Evolutionary conservation across 2,113 vertebrate species (phyloP).

Genomic region (Poicephalus meyeri): DNA sequence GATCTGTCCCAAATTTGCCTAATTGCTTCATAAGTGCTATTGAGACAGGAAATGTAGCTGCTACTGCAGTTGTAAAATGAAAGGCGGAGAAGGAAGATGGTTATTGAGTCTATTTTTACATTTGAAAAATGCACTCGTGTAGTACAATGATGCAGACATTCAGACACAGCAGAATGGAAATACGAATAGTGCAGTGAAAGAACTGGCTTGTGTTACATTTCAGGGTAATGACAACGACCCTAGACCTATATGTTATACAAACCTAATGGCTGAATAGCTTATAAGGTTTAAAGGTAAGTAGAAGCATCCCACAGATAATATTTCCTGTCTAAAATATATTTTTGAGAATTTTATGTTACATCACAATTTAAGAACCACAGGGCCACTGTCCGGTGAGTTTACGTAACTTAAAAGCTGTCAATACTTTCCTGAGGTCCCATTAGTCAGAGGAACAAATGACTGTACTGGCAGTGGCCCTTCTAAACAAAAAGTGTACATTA

Average conservation of each 20-base stretch:
- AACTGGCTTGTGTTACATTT: not conserved
- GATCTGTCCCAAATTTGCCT: slow-evolving; percentile 49
- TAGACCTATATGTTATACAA: not conserved
- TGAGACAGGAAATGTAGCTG: slow-evolving; percentile 58
- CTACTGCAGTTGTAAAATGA: slow-evolving; percentile 47
- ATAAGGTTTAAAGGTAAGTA: not conserved
- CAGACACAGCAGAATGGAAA: slow-evolving; percentile 23
- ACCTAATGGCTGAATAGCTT: not conserved
- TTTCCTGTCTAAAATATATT: not conserved
- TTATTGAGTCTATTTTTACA: slow-evolving; percentile 62
- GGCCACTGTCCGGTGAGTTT: not conserved
- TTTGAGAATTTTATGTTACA: not conserved
- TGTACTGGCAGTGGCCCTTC: not conserved
- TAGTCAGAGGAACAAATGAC: not conserved
- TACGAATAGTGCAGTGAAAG: not conserved
- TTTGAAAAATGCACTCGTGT: not conserved
- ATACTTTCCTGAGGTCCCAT: not conserved
- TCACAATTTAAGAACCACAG: not conserved
- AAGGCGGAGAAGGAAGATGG: slow-evolving; percentile 48
- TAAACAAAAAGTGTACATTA: not conserved
- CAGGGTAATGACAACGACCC: not conserved
- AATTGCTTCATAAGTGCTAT: slow-evolving; percentile 49
- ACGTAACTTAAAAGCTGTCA: not conserved
- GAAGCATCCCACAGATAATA: not conserved
- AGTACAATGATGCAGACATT: slow-evolving; percentile 35